phyloP scores from a whole-genome alignment of 1,140 invertebrate genomes.

The Apis florea region DNA sequence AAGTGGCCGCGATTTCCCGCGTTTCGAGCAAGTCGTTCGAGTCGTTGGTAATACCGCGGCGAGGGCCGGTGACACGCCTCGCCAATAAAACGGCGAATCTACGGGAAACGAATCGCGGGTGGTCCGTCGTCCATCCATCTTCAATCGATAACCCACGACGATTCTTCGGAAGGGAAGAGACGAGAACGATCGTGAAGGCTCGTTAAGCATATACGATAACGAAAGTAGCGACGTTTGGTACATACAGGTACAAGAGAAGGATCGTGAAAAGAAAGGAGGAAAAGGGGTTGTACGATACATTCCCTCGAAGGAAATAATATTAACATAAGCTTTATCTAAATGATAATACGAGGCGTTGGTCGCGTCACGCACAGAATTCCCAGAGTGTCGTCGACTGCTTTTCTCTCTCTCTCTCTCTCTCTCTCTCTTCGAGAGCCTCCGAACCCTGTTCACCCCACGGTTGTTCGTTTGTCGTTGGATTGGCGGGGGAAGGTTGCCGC shows the following conservation, averaged over 20 bases:
- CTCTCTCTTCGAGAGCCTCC: constrained; percentile 14
- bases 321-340: constrained; percentile 77
- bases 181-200: too few species aligned
- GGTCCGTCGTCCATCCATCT: too few species aligned
- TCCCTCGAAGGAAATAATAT: constrained; percentile 56
- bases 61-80: constrained; percentile 69
- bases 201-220: too few species aligned
- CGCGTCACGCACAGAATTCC: constrained; percentile 36
- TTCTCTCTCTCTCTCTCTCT: constrained; percentile 20
- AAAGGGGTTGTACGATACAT: not conserved
- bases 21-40: constrained; percentile 56
- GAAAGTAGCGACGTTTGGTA: too few species aligned
- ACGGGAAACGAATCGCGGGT: not conserved
- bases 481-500: constrained; percentile 66
- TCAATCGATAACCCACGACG: not conserved
- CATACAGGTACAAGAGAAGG: too few species aligned
- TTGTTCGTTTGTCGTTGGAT: not conserved
- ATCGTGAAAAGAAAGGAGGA: too few species aligned
- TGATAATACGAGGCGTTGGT: constrained; percentile 70
- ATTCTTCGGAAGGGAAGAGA: too few species aligned
- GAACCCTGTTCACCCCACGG: constrained; percentile 9
- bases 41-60: constrained; percentile 65
- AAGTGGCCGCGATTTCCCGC: too few species aligned
- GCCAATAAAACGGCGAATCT: constrained; percentile 70
- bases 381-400: constrained; percentile 31